phyloP scores from a whole-genome alignment of 2,797 vertebrate species.

The Decapterus maruadsi region DNA sequence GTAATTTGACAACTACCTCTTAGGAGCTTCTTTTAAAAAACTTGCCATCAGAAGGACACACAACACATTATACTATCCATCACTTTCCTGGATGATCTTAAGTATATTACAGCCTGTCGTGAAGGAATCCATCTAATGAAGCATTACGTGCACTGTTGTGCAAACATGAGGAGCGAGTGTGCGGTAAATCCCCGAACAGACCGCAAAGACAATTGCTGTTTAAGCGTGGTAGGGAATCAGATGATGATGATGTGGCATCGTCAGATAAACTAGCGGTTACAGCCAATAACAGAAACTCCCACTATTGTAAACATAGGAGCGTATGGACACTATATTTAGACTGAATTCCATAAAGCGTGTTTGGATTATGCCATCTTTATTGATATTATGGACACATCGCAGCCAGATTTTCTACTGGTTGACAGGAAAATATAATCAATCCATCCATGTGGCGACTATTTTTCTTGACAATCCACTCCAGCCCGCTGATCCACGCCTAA shows the following conservation, averaged over 20 bases:
- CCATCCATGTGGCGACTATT: slow-evolving; percentile 35
- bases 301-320: slow-evolving; percentile 53
- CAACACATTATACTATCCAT: slow-evolving; percentile 14
- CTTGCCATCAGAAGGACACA: slow-evolving; percentile 5
- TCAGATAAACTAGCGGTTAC: slow-evolving; percentile 52
- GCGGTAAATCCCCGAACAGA: slow-evolving; percentile 18
- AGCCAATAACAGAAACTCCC: slow-evolving; percentile 45
- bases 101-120: slow-evolving; percentile 28
- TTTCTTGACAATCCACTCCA: slow-evolving; percentile 50
- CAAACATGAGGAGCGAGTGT: slow-evolving; percentile 33
- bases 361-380: slow-evolving; percentile 55
- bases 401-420: slow-evolving; percentile 43
- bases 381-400: slow-evolving; percentile 55
- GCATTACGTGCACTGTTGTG: slow-evolving; percentile 23
- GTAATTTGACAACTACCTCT: slow-evolving; percentile 2
- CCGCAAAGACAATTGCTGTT: slow-evolving; percentile 48
- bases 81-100: slow-evolving; percentile 20
- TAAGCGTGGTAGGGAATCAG: slow-evolving; percentile 39
- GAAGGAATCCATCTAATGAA: slow-evolving; percentile 42
- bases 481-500: slow-evolving; percentile 58
- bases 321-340: slow-evolving; percentile 55
- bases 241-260: slow-evolving; percentile 63
- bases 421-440: slow-evolving; percentile 61
- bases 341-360: slow-evolving; percentile 42
- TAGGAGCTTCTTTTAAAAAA: slow-evolving; percentile 20